Evolutionary conservation across 2,888 invertebrate species (phyloP), one percentile per base, ranked within the genome.

Genomic region (Cerceris rybyensis): DNA sequence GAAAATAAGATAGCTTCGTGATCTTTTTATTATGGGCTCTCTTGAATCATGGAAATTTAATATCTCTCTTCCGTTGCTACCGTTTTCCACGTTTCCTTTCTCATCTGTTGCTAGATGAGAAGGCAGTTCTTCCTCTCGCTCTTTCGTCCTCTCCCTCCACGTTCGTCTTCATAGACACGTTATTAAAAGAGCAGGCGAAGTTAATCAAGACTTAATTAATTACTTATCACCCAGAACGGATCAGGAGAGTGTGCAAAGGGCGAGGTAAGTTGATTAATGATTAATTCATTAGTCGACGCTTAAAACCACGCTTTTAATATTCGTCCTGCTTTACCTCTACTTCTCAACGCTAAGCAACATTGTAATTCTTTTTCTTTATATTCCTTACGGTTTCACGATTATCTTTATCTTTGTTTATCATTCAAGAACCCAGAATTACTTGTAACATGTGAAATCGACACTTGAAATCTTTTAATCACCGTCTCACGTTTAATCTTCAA

Each of bases 121-220:
- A 4, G 28, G 42, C 7, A 13, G 54, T 50, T n/a, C 39, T 65
- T 11, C 9, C 17, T 11, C 41, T 16, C 16, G 9, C 39, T 63
- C 13, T 16, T 6, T 43, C 7, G 13, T 50, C 7, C 50, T n/a
- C 13, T 16, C 50, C 7, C 17, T 17, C 57, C 55, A 7, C 13
- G 1, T 61, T 61, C 61, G 14, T 49, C 49, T 5, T 6, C 61
- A 8, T 50, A 46, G 39, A 7, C 60, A 42, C 43, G 60, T 42
- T n/a, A 9, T 16, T 58, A 9, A 42, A 42, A 65, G 58, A 58
- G 52, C 58, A 17, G 58, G 50, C 28, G 41, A 67, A 67, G 67
- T 72, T 67, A 72, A 67, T 67, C 60, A 67, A 72, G 54, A 67
- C 72, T 67, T 72, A 72, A 72, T 72, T 58, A 72, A 71, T 71